These are phyloP conservation scores for Dasypogon diadema DNA, from an alignment of 2,888 invertebrate genomes.

Conservation along the genomic window DNA sequence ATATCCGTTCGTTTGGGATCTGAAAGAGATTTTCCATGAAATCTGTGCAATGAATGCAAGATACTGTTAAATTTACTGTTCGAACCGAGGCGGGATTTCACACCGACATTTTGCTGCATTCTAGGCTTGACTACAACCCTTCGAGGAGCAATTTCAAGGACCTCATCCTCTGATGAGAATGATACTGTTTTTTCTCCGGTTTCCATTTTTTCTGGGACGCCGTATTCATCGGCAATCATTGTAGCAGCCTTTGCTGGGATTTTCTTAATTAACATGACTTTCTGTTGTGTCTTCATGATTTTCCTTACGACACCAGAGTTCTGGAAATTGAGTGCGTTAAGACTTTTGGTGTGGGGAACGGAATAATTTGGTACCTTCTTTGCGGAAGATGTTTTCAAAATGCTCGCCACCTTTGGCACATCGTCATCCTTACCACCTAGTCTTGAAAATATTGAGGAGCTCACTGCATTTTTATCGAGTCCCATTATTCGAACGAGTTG, in stretches of 20 bases:
- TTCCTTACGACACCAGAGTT: slow-evolving; percentile 35
- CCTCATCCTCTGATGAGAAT: slow-evolving; percentile 68
- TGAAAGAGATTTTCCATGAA: slow-evolving; percentile 50
- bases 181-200: slow-evolving; percentile 66
- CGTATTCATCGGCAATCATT: slow-evolving; percentile 59
- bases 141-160: slow-evolving; percentile 66
- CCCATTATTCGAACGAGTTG: slow-evolving; percentile 47
- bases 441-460: slow-evolving; percentile 66
- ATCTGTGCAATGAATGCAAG: background rate
- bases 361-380: too few relatives aligned
- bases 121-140: slow-evolving; percentile 56
- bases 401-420: slow-evolving; percentile 61
- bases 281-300: slow-evolving; percentile 60
- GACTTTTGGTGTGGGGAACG: background rate
- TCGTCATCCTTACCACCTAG: slow-evolving; percentile 63
- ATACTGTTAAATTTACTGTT: slow-evolving; percentile 57
- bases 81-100: slow-evolving; percentile 63
- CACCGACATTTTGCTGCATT: slow-evolving; percentile 55
- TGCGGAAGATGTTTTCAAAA: slow-evolving; percentile 63
- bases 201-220: slow-evolving; percentile 58
- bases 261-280: slow-evolving; percentile 66
- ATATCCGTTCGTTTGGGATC: slow-evolving; percentile 58
- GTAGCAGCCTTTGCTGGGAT: slow-evolving; percentile 64
- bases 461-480: slow-evolving; percentile 56
- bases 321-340: too few relatives aligned